These are phyloP conservation scores for Agrochola macilenta DNA, from an alignment of 2,888 invertebrate species.

Conservation along the genomic window DNA sequence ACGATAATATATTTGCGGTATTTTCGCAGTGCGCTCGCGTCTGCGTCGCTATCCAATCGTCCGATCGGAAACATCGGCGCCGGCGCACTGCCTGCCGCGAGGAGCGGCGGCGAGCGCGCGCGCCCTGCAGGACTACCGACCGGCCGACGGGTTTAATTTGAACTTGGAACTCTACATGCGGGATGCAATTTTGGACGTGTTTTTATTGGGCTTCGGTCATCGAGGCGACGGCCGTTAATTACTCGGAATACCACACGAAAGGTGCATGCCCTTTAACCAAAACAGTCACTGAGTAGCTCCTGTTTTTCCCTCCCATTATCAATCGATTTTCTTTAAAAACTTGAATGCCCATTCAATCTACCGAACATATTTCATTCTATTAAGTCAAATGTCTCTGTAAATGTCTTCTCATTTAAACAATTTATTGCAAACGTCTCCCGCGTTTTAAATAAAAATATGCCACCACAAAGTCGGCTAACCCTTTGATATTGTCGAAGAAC, in stretches of 20 bases:
- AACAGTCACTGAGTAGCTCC: constrained; percentile 55
- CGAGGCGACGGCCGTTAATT: constrained; percentile 77
- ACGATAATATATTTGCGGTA: constrained; percentile 69
- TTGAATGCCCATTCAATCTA: constrained; percentile 40
- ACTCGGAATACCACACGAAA: constrained; percentile 77
- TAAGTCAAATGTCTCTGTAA: not conserved
- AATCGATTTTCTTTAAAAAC: constrained; percentile 28
- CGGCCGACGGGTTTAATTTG: constrained; percentile 80
- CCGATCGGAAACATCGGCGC: constrained; percentile 84
- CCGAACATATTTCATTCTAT: constrained; percentile 39
- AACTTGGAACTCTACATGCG: constrained; percentile 81
- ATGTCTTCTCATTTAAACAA: constrained; percentile 31
- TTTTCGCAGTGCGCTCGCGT: constrained; percentile 74
- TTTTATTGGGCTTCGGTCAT: constrained; percentile 81
- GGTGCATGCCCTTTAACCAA: constrained; percentile 78
- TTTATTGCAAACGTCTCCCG: constrained; percentile 52
- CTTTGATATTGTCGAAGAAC: constrained; percentile 79
- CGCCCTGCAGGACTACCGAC: constrained; percentile 70
- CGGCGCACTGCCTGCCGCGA: constrained; percentile 79
- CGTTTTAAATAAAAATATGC: constrained; percentile 75
- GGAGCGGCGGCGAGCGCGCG: constrained; percentile 56
- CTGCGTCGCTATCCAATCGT: constrained; percentile 78
- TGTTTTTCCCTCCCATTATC: constrained; percentile 11
- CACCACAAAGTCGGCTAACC: constrained; percentile 76
- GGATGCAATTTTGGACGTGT: constrained; percentile 81